A percentile compares a stretch with the other conserved stretches of the same genome.
These are phyloP conservation scores for Drosophila barbarae DNA, from an alignment of 2,888 invertebrate genomes.

Conservation along the genomic window DNA sequence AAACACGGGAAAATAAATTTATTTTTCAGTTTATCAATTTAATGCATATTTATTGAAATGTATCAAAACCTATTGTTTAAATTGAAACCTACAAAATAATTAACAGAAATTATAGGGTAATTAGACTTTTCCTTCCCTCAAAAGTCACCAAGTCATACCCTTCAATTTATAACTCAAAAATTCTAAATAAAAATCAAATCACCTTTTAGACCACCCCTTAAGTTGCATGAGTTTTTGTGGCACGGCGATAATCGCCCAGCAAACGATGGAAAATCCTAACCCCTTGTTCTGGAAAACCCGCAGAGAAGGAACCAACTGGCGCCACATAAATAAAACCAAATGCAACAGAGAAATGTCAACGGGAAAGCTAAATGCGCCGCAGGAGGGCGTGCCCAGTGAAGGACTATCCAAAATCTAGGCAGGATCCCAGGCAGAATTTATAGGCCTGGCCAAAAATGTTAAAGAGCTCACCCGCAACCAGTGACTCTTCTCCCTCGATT, in stretches of 20 bases:
- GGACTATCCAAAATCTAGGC: slow-evolving; percentile 33
- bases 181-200: neutral
- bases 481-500: slow-evolving; percentile 10
- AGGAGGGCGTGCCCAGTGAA: slow-evolving; percentile 40
- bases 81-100: neutral
- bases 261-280: slow-evolving; percentile 14
- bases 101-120: neutral
- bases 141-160: neutral
- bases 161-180: neutral
- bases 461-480: slow-evolving; percentile 23
- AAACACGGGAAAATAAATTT: neutral
- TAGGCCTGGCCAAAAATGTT: slow-evolving; percentile 34
- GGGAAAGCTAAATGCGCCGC: slow-evolving; percentile 55
- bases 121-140: neutral
- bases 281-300: slow-evolving; percentile 1
- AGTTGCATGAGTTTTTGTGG: neutral
- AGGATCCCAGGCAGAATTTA: slow-evolving; percentile 12
- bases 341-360: slow-evolving; percentile 67
- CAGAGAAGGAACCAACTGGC: slow-evolving; percentile 47
- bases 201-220: neutral
- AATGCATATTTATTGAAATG: neutral
- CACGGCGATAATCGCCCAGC: neutral
- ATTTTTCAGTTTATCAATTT: neutral
- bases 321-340: slow-evolving; percentile 70
- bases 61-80: neutral